phyloP scores from a whole-genome alignment of 2,888 invertebrate species.

The Neoaliturus tenellus region DNA sequence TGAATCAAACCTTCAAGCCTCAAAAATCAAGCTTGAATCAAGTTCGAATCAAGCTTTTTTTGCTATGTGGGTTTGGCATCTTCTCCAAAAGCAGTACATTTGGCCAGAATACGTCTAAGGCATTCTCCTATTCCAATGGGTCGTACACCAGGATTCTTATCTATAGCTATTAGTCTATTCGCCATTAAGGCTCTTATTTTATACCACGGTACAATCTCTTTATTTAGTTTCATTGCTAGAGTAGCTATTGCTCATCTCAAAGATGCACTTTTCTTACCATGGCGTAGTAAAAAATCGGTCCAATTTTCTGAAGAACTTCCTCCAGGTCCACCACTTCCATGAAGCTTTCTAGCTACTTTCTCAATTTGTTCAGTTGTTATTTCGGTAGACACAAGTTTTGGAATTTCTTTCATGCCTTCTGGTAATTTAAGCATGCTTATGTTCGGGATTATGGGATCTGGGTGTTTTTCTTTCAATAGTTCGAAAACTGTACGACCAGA shows the following conservation, averaged over 20 bases:
- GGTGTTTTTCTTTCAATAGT: background rate
- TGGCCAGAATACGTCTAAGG: background rate
- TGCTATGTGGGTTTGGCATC: background rate
- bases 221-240: background rate
- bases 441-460: background rate
- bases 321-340: slow-evolving; percentile 9
- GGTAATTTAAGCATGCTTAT: background rate
- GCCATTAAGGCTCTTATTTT: slow-evolving; percentile 3
- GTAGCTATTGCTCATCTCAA: background rate
- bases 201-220: background rate
- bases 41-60: too few relatives aligned
- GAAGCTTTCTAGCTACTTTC: slow-evolving; percentile 1
- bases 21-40: too few relatives aligned
- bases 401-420: background rate
- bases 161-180: background rate
- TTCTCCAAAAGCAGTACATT: background rate
- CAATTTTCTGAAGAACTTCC: slow-evolving; percentile 11
- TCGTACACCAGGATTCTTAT: slow-evolving; percentile 19
- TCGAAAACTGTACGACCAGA: background rate
- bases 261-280: background rate
- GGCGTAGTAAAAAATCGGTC: background rate
- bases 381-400: background rate
- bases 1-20: too few relatives aligned
- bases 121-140: background rate
- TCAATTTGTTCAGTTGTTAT: slow-evolving; percentile 27